Evolutionary conservation across 2,888 invertebrate species (phyloP), one percentile per base, ranked within the genome.

Genomic region (Hemicrepidius hirtus): DNA sequence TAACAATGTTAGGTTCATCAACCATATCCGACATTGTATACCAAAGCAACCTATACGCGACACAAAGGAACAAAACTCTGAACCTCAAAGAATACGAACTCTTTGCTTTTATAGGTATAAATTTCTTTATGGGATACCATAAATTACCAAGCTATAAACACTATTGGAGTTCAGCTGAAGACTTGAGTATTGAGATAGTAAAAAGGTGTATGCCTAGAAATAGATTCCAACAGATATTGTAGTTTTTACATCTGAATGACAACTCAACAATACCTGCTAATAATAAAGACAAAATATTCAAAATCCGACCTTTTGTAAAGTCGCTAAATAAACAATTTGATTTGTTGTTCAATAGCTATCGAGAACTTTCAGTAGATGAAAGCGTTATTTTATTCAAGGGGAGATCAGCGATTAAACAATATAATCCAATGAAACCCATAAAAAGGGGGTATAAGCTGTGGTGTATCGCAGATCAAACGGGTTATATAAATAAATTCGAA

Each of bases 81-180:
- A 13, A 40, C 3, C 12, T 40, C 13, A 40, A 13, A 3, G 12
- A 10, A 13, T 40, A 40, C 12, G 10, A n/a, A 40, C 40, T 13
- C 12, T 10, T 40, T 40, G 10, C 3, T 46, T 18, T 70, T 66
- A 46, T 73, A 32, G 66, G 44, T 13, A 69, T 66, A 13, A 49
- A 66, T 65, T 70, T 73, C n/a, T 49, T 73, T 13, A 66, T 73
- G 73, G 60, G 70, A 0, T 73, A 73, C 21, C 59, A 73, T 46
- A 64, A 24, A 18, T n/a, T 65, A 24, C 69, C 69, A 1, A 49
- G 24, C 10, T 68, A 59, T 41, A 73, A 24, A 59, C 35, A 50
- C 50, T 64, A 69, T 49, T 73, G 65, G 46, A 49, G 32, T 16
- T 44, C 24, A 4, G 49, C 55, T 37, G 44, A 60, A 21, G 73